Evolutionary conservation across 2,113 vertebrate genomes (phyloP), one percentile per base, ranked within the genome.

Genomic region (Pampusana beccarii): DNA sequence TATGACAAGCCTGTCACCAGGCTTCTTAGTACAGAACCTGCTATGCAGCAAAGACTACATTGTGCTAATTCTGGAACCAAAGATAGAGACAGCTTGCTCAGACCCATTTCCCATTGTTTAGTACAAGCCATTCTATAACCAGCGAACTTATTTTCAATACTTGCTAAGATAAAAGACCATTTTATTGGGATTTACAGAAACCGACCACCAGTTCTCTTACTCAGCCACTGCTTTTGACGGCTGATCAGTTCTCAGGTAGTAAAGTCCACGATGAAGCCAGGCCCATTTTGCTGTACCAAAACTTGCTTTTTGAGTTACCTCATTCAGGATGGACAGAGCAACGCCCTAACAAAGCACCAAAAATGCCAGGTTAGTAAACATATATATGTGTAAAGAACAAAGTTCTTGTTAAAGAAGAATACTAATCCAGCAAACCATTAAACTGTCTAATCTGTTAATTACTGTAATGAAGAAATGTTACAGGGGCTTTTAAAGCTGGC

Each of bases 211-310:
- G 42, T 34, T 57, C 19, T 62, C 98, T 98, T 99, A 99, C 99
- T 99, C 99, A 65, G 98, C 90, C 85, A 98, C 98, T 58, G 99
- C 99, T 95, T 98, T 97, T 40, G 98, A 98, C 51, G 99, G 98
- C 48, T 99, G 98, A 65, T 98, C 98, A 29, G 94, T 97, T 96
- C 98, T 99, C 93, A 99, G 93, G 95, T 99, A 98, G 96, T 99
- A 98, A 3, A 99, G 98, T 19, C 99, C 99, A 94, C 99, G 98
- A 90, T 98, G 98, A 95, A 99, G 98, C 99, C 99, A 99, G 42
- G 99, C 99, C 99, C 99, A 99, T 93, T 99, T 99, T 26, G 98
- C 98, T 10, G 98, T 98, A 65, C 99, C 99, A 64, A 98, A 97
- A 48, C 98, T 98, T 3, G 98, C 98, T 97, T 97, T 98, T 58